Evolutionary conservation across 1,140 invertebrate genomes (phyloP).

Genomic region (Potamilus streckersoni): DNA sequence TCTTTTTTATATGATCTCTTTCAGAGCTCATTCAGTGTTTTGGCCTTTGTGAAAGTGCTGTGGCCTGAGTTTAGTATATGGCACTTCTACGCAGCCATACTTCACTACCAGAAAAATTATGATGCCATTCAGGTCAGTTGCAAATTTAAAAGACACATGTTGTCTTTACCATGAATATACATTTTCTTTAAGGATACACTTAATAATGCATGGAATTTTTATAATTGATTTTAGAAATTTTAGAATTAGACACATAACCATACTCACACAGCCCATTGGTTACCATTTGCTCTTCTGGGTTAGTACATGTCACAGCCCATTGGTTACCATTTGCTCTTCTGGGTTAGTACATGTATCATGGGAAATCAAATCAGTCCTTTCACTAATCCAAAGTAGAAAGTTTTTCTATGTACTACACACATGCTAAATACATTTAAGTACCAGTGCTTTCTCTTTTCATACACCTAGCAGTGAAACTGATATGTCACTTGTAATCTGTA

Average conservation of each 20-base stretch:
- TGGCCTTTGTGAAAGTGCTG: conserved; percentile 74
- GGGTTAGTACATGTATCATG: no score
- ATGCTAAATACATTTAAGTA: no score
- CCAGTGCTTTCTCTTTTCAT: no score
- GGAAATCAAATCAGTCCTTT: no score
- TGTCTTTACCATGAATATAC: not conserved
- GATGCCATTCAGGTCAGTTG: conserved; percentile 52
- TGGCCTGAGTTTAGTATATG: conserved; percentile 96
- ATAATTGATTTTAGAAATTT: not conserved
- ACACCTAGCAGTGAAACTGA: no score
- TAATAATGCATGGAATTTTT: not conserved
- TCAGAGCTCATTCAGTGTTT: conserved; percentile 26
- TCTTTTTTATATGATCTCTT: not conserved
- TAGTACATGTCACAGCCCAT: no score
- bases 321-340: no score
- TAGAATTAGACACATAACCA: not conserved
- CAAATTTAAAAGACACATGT: not conserved
- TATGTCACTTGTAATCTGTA: no score
- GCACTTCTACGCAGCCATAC: conserved; percentile 86
- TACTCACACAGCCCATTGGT: not conserved
- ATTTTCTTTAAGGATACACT: not conserved
- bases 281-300: no score
- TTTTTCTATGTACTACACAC: no score
- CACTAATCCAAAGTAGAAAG: no score
- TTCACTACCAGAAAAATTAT: conserved; percentile 82